Base-by-base conservation (phyloP, 2,888 invertebrate genomes). In the Exocentrus adspersus region DNA sequence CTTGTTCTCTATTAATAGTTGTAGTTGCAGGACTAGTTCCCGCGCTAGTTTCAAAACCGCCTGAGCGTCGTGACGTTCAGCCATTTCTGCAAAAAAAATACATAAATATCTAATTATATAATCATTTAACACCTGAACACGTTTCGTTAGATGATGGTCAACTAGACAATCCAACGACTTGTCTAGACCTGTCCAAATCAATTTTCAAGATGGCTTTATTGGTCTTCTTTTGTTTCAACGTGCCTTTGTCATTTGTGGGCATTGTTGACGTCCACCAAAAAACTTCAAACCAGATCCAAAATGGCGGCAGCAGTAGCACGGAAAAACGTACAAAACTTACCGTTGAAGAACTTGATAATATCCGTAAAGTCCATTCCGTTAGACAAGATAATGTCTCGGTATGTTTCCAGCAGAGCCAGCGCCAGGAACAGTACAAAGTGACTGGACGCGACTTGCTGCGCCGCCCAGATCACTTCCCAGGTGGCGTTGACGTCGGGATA, bases 351-450 rank as follows among this genome's bases (percentile, higher is more conserved):
- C 80, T 97, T 97, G 79, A 98, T 98, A 80, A 97, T 95, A 81
- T 98, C 97, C 0, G 97, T 97, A 81, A 97, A 98, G 84, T 98
- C 97, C 97, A 98, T 98, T 74, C 92, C 89, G 83, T 98, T 97
- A 54, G 95, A 93, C 42, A 98, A 85, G 67, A 98, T 96, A 75
- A 98, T 95, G 80, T 97, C 96, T 37, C 97, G 85, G 82, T 98
- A 98, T 45, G 93, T 94, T 83, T 96, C 94, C 12, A 98, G 88
- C 63, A 97, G 84, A 0, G 97, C 95, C 71, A 98, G 86, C 0
- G 97, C 97, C 66, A 98, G 87, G 84, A 98, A 98, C 64, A 98
- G 85, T 56, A 95, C 94, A 86, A 97, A 97, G 82, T 97, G 92
- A 50, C 90, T 87, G 0, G 96, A 95, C 9, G 95, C 89, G 50